These are phyloP conservation scores for Sinocyclocheilus anshuiensis DNA, from an alignment of 2,113 vertebrate genomes.

Conservation along the genomic window DNA sequence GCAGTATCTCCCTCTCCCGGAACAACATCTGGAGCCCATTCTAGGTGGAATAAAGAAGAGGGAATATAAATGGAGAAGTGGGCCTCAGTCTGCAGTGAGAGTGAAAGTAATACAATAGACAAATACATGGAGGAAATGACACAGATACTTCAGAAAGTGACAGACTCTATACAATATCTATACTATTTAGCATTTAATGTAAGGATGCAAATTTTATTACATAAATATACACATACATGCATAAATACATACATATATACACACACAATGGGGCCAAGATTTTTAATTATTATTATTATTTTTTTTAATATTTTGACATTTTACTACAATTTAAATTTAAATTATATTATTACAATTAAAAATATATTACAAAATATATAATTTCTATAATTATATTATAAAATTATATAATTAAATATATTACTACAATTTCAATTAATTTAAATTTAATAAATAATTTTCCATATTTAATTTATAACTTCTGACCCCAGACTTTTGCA, in stretches of 20 bases:
- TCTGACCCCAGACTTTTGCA: no score
- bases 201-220: neutral
- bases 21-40: slow-evolving; percentile 81
- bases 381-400: no score
- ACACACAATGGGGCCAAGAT: no score
- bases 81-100: slow-evolving; percentile 35
- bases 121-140: slow-evolving; percentile 11
- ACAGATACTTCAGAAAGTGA: neutral
- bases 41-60: slow-evolving; percentile 73
- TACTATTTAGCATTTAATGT: neutral
- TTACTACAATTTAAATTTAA: neutral
- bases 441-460: no score
- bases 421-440: no score
- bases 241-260: no score
- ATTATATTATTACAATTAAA: neutral
- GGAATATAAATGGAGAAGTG: slow-evolving; percentile 42
- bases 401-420: no score
- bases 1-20: slow-evolving; percentile 67
- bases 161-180: neutral
- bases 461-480: no score
- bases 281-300: no score
- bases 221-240: neutral
- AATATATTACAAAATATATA: no score
- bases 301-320: no score
- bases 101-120: slow-evolving; percentile 47